These are phyloP conservation scores for Intellagama lesueurii DNA, from an alignment of 2,797 vertebrate species.

Conservation along the genomic window DNA sequence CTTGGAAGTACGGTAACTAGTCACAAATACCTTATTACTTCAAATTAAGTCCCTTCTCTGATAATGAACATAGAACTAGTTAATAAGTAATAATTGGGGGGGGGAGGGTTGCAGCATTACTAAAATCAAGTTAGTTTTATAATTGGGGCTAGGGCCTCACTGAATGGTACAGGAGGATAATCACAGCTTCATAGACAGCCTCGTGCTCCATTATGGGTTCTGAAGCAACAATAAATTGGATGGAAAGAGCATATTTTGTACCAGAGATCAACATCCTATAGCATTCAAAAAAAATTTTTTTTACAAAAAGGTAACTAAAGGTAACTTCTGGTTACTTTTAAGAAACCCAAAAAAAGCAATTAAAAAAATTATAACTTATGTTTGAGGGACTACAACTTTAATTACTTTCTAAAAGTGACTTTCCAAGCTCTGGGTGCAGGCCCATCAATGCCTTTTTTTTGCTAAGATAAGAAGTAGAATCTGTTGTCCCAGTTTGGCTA, in stretches of 20 bases:
- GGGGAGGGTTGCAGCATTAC: too few relatives aligned
- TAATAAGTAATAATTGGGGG: too few relatives aligned
- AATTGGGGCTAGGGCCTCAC: background rate
- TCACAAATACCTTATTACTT: background rate
- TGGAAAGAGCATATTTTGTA: background rate
- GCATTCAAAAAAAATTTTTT: too few relatives aligned
- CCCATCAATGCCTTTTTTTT: background rate
- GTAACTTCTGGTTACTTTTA: background rate
- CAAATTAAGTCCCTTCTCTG: background rate
- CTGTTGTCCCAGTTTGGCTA: background rate
- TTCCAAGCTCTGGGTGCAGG: background rate
- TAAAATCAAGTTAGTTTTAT: too few relatives aligned
- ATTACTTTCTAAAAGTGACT: background rate
- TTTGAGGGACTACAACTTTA: background rate
- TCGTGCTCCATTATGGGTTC: too few relatives aligned
- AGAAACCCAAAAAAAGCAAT: background rate
- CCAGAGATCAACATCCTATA: background rate
- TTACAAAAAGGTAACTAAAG: too few relatives aligned
- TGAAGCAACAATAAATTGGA: too few relatives aligned
- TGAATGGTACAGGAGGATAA: background rate
- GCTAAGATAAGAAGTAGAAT: background rate
- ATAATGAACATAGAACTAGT: background rate
- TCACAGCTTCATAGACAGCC: background rate
- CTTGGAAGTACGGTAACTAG: background rate
- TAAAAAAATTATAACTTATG: too few relatives aligned